Conservation (phyloP, 2,113 vertebrate species). For the Lamprotornis superbus region DNA sequence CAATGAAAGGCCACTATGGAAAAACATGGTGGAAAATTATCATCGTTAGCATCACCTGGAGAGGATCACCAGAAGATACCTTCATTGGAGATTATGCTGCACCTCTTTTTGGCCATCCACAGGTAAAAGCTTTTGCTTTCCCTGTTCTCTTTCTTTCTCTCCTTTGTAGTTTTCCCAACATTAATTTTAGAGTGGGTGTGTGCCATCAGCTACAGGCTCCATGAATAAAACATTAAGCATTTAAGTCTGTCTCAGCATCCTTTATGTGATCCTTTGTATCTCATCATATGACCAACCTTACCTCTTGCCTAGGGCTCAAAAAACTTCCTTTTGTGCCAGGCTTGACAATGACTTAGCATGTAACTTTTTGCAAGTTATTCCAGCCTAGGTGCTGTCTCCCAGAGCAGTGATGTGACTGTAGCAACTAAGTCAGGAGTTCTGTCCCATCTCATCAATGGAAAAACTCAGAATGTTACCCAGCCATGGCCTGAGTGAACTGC, state of each 20-base stretch:
- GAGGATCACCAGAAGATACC: neutral
- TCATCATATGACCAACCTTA: accelerated
- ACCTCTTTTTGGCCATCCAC: neutral
- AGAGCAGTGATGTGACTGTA: neutral
- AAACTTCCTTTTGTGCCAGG: neutral
- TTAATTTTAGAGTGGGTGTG: neutral
- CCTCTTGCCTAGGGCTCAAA: neutral
- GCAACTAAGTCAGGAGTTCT: neutral
- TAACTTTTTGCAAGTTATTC: neutral
- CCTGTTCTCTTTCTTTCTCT: neutral
- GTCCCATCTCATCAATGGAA: accelerated
- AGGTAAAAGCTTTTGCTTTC: neutral
- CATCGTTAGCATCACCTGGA: neutral
- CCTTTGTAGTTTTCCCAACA: neutral
- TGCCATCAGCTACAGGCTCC: neutral
- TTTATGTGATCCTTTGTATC: neutral
- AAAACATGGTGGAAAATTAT: neutral
- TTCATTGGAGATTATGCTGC: neutral
- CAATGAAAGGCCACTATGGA: neutral
- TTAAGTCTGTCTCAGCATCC: neutral
- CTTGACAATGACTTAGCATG: neutral
- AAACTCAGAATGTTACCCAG: neutral
- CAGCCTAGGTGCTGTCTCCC: neutral
- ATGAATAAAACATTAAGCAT: neutral
- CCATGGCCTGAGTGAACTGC: neutral